phyloP scores from a whole-genome alignment of 2,888 invertebrate genomes.

The Spialia ferax region DNA sequence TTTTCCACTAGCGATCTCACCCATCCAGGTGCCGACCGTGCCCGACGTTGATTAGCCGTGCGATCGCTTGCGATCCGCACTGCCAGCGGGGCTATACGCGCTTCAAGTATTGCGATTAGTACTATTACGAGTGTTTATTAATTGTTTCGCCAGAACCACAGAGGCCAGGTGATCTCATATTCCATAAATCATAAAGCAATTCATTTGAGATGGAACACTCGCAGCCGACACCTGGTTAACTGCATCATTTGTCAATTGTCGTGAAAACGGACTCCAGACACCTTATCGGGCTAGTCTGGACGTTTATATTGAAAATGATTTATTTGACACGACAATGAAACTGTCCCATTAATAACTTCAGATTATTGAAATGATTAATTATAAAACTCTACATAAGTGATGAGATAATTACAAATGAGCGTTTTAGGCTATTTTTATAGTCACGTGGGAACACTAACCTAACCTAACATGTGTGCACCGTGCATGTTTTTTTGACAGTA shows the following conservation, averaged over 20 bases:
- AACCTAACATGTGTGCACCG: too few relatives aligned
- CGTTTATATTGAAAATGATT: conserved; percentile 34
- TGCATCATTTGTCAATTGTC: conserved; percentile 48
- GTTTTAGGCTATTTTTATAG: not conserved
- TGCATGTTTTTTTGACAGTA: too few relatives aligned
- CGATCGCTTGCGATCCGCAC: too few relatives aligned
- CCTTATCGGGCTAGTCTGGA: conserved; percentile 31
- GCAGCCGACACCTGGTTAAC: conserved; percentile 46
- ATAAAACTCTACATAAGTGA: too few relatives aligned
- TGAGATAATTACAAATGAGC: not conserved
- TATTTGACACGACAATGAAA: conserved; percentile 26
- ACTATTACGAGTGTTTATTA: conserved; percentile 2
- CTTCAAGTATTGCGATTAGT: too few relatives aligned
- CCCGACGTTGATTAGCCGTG: too few relatives aligned
- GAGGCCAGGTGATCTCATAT: conserved; percentile 41
- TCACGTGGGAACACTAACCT: too few relatives aligned
- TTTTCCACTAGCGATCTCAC: too few relatives aligned
- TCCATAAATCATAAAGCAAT: conserved; percentile 51
- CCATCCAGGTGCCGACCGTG: too few relatives aligned
- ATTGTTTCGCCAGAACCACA: conserved; percentile 34
- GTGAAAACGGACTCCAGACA: conserved; percentile 30
- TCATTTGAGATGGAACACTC: conserved; percentile 46
- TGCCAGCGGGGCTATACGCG: too few relatives aligned
- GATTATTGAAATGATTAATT: not conserved
- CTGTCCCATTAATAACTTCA: conserved; percentile 23